Conservation (phyloP, 2,113 vertebrate genomes). For the Murina feae region DNA sequence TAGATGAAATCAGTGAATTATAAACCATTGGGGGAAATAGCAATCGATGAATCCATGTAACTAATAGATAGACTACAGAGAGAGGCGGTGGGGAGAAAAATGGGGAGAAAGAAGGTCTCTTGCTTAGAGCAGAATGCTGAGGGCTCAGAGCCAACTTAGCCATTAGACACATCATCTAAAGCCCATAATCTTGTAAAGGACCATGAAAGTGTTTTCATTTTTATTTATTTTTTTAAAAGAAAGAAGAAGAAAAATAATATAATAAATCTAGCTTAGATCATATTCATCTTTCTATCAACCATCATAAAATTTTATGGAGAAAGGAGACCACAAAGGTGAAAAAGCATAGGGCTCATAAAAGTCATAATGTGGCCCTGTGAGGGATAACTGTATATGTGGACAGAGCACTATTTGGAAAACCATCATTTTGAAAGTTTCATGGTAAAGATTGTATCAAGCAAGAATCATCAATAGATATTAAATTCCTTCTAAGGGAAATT, state of each 20-base stretch:
- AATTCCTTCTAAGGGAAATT: not conserved
- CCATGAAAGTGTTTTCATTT: not conserved
- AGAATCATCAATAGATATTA: not conserved
- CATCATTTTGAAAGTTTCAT: not conserved
- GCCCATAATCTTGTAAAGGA: not conserved
- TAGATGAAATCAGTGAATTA: conserved; percentile 12
- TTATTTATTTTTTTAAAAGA: conserved; percentile 14
- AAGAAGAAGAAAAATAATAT: not conserved
- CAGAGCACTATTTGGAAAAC: not conserved
- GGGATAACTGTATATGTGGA: not conserved
- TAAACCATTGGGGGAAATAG: not conserved
- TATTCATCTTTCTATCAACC: not conserved
- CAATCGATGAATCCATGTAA: not conserved
- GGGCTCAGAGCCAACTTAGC: not conserved
- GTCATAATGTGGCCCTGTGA: not conserved
- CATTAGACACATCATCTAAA: conserved; percentile 3
- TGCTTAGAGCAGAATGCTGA: not conserved
- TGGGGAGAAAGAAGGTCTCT: not conserved
- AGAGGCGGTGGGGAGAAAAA: not conserved
- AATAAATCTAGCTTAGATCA: not conserved
- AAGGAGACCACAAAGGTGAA: not conserved
- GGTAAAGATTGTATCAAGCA: not conserved
- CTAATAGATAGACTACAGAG: not conserved
- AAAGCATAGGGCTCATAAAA: not conserved
- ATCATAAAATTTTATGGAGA: not conserved